A percentile compares a stretch with the other conserved stretches of the same genome.
Conservation (phyloP, 2,888 invertebrate genomes). For the Gonocerus acuteangulatus region DNA sequence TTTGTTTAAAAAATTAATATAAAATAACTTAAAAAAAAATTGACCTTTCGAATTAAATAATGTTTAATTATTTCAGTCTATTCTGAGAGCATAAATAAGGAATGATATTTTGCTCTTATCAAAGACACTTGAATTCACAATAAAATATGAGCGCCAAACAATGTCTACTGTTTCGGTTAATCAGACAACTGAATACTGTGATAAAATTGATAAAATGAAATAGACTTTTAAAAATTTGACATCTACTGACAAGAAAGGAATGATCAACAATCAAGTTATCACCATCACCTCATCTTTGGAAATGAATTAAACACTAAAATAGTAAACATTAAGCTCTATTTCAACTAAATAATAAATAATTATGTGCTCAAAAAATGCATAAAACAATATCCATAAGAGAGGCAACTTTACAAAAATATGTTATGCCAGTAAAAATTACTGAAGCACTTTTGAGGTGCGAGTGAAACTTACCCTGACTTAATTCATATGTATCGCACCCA, state of each 20-base stretch:
- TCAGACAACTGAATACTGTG: too few relatives aligned
- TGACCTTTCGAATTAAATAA: too few relatives aligned
- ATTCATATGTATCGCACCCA: conserved; percentile 1
- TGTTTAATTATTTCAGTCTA: background rate
- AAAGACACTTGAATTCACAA: background rate
- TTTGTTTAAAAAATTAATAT: too few relatives aligned
- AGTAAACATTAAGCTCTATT: background rate
- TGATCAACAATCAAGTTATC: too few relatives aligned
- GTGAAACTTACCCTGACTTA: conserved; percentile 13
- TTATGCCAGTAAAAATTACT: background rate
- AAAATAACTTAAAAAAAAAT: too few relatives aligned
- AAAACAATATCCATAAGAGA: background rate
- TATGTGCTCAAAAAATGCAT: background rate
- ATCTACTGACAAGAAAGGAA: too few relatives aligned
- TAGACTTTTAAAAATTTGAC: too few relatives aligned
- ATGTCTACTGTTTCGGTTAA: too few relatives aligned
- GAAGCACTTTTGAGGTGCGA: conserved; percentile 5
- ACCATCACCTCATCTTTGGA: too few relatives aligned
- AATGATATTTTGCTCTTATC: background rate
- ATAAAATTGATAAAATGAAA: too few relatives aligned
- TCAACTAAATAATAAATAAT: conserved; percentile 4
- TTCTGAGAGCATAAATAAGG: background rate
- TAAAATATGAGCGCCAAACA: background rate
- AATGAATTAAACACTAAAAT: too few relatives aligned
- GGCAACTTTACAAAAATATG: background rate